A percentile compares a stretch with the other conserved stretches of the same genome.
phyloP scores from a whole-genome alignment of 2,888 invertebrate genomes.

The Graphium colonna region DNA sequence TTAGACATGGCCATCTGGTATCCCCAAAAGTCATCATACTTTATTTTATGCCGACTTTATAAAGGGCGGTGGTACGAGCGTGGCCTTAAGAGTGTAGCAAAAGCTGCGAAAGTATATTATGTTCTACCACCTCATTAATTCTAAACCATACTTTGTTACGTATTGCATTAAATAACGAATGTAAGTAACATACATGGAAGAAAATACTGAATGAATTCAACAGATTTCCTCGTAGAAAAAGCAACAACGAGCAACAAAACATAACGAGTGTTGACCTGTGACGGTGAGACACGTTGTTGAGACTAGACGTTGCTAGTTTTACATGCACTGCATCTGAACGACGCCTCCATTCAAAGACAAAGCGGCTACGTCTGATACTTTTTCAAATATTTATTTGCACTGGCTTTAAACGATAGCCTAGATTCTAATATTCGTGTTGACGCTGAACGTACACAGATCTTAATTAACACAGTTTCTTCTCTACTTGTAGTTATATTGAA shows the following conservation, averaged over 20 bases:
- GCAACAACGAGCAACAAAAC: slow-evolving; percentile 13
- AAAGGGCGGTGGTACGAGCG: too few species aligned
- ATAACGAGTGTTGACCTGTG: slow-evolving; percentile 23
- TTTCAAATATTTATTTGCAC: slow-evolving; percentile 18
- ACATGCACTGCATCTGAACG: slow-evolving; percentile 11
- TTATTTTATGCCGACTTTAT: too few species aligned
- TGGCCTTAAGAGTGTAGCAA: too few species aligned
- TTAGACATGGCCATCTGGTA: too few species aligned
- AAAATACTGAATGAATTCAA: slow-evolving; percentile 9
- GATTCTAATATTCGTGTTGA: slow-evolving; percentile 8
- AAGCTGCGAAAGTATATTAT: too few species aligned
- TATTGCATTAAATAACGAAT: too few species aligned
- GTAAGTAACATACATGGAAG: background rate
- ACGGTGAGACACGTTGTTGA: slow-evolving; percentile 22
- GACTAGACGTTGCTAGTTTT: slow-evolving; percentile 22
- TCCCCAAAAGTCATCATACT: too few species aligned
- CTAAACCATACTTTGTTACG: too few species aligned
- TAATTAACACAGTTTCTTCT: too few species aligned
- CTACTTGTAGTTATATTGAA: too few species aligned
- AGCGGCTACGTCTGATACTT: slow-evolving; percentile 9
- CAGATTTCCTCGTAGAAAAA: slow-evolving; percentile 14
- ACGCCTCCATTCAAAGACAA: slow-evolving; percentile 17
- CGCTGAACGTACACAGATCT: too few species aligned
- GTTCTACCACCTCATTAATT: too few species aligned
- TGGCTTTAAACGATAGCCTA: slow-evolving; percentile 6